Evolutionary conservation across 1,140 invertebrate species (phyloP).

Genomic region (Idris sp.): DNA sequence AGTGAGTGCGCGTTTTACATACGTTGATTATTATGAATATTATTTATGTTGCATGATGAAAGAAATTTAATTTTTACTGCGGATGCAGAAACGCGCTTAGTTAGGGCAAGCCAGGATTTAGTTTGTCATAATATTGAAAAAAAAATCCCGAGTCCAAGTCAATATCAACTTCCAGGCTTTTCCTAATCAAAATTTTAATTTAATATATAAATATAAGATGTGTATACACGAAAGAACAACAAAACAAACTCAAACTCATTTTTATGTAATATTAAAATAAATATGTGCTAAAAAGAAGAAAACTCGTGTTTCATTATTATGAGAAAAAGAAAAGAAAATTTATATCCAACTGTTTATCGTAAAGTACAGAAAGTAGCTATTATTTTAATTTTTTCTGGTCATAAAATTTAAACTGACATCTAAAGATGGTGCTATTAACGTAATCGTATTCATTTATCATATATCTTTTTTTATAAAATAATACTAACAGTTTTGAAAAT

Average conservation of each 20-base stretch:
- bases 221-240: slow-evolving; percentile 53
- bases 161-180: slow-evolving; percentile 39
- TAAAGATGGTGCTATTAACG: slow-evolving; percentile 17
- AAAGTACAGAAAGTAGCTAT: slow-evolving; percentile 4
- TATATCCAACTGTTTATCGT: too few species aligned
- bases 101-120: slow-evolving; percentile 44
- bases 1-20: slow-evolving; percentile 53
- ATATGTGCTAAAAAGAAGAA: slow-evolving; percentile 46
- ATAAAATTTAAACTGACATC: slow-evolving; percentile 12
- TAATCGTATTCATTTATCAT: slow-evolving; percentile 28
- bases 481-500: too few species aligned
- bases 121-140: slow-evolving; percentile 9
- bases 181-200: slow-evolving; percentile 50
- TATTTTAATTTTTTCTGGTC: slow-evolving; percentile 10
- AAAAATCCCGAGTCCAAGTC: slow-evolving; percentile 32
- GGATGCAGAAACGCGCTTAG: slow-evolving; percentile 22
- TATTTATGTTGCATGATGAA: slow-evolving; percentile 65
- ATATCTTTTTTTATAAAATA: slow-evolving; percentile 26
- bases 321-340: too few species aligned
- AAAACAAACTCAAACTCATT: slow-evolving; percentile 52
- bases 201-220: slow-evolving; percentile 58
- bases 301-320: neutral
- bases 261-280: slow-evolving; percentile 65
- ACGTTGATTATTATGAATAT: slow-evolving; percentile 63
- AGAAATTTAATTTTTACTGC: slow-evolving; percentile 61